Evolutionary conservation across 2,797 vertebrate genomes (phyloP), one percentile per base, ranked within the genome.

Genomic region (Tokudaia muenninki): DNA sequence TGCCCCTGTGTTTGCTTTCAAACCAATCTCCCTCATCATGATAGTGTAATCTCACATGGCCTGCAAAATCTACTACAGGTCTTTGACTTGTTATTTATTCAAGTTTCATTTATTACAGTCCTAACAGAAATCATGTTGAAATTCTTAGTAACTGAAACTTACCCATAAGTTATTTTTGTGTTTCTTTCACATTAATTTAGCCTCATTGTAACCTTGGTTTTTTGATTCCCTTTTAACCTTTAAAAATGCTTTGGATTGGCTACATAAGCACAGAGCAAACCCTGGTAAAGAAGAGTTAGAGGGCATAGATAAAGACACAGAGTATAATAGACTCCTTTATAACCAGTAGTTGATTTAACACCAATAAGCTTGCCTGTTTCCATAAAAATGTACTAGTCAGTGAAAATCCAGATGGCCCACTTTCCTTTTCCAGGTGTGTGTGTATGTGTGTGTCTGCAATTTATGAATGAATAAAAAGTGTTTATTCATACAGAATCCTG

Each of bases 181-280:
- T 4, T 41, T 94, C 92, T 88, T 86, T 92, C n/a, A 44, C 13
- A 78, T n/a, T 67, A 65, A 19, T 95, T 92, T 89, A 91, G 88
- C 26, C 13, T 88, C 81, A 37, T 14, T 75, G 44, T 50, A 21
- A 59, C 74, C 14, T 77, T 88, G 24, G 24, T 59, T 94, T 55
- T 92, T 95, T 70, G 3, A 4, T 44, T 91, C 61, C 21, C 70
- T 24, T 90, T 90, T n/a, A 92, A 72, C 44, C 57, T 90, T 91
- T 91, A 7, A 61, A 95, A 88, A 88, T 59, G 22, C n/a, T 87
- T 77, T 78, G 34, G 11, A 96, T 89, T 90, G 94, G 6, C 44
- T 74, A 70, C 80, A 13, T 59, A 74, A 86, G 24, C 55, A 94
- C 4, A 34, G 44, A 65, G 13, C 6, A n/a, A 21, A 31, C 79